Base-by-base conservation (phyloP, 2,888 invertebrate genomes). In the Achlya flavicornis region DNA sequence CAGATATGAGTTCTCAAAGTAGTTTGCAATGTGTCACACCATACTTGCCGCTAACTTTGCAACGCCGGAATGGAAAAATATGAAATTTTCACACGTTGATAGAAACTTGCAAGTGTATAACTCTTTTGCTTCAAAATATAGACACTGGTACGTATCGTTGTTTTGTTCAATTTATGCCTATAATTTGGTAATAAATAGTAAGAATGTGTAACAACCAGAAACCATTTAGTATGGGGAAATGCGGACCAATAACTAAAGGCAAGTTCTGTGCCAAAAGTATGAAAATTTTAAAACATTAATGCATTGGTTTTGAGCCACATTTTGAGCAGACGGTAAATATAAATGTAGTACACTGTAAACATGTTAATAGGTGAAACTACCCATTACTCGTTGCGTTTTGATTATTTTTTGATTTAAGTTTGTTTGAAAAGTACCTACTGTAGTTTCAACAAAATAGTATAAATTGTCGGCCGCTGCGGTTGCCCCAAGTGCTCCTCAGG, bases 41-140 rank as follows among this genome's bases (percentile, higher is more conserved):
- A 53, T 53, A 19, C 53, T 53, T 53, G 53, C 53, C n/a, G 19
- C 19, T 16, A 53, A 53, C 19, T 53, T 53, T 53, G 19, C 53
- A 53, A 53, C 53, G 3, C 0, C n/a, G n/a, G 48, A 19, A 19
- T 19, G 10, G 53, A 19, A 53, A 53, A 53, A 53, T 53, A 53
- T 19, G 16, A 16, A 19, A 48, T 10, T 41, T 41, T 41, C 6
- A 41, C 12, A 41, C 41, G 3, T 41, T 19, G 10, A 19, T 10
- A 3, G 16, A 53, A 43, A 53, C 53, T 19, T 19, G 8, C 19
- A 19, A 19, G 19, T 48, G 16, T 6, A 48, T 16, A 16, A 5
- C 7, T 48, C 26, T 48, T n/a, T 5, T 4, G 41, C 41, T 43
- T 14, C 43, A 43, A 43, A 43, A 43, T 43, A 43, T 14, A 43